Evolutionary conservation across 2,113 vertebrate species (phyloP), one percentile per base, ranked within the genome.

Genomic region (Saccopteryx leptura): DNA sequence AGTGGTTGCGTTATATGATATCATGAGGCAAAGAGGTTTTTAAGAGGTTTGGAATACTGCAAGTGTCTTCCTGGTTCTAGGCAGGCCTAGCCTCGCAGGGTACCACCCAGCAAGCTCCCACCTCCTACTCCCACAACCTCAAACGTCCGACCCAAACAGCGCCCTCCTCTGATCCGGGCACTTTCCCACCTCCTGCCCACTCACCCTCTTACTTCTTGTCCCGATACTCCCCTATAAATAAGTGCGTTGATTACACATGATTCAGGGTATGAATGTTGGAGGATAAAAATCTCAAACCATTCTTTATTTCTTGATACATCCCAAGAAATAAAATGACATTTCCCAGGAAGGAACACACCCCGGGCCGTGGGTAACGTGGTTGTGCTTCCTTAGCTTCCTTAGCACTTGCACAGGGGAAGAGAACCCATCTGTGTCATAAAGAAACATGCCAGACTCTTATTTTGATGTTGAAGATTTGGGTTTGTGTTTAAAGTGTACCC

Each of bases 261-360:
- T 46, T 50, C 52, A 63, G 71, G 26, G 26, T 63, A 56, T 7
- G 23, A 89, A 56, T 68, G 28, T 65, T 69, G 5, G 18, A 31
- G 18, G 56, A 31, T n/a, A 85, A 91, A 93, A 86, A 82, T 89
- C 50, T 81, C 46, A 78, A 75, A 48, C 72, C 39, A 75, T 76
- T 94, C 58, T 93, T 79, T 21, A 91, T 13, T 81, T 74, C 21
- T 58, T 23, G 56, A 46, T 26, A 68, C 33, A 33, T 82, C 69
- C 63, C 58, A 68, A 74, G 69, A 79, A 14, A 50, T 10, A 71
- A 91, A 65, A 18, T 26, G 24, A 68, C 61, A 0, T 9, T 23
- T 26, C 46, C 54, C 15, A 8, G 65, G 52, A 48, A 11, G 26
- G n/a, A 68, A 88, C 18, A 12, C 26, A 46, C 76, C 66, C 18